phyloP scores from a whole-genome alignment of 2,797 vertebrate genomes.

The Molossus alvarezi region DNA sequence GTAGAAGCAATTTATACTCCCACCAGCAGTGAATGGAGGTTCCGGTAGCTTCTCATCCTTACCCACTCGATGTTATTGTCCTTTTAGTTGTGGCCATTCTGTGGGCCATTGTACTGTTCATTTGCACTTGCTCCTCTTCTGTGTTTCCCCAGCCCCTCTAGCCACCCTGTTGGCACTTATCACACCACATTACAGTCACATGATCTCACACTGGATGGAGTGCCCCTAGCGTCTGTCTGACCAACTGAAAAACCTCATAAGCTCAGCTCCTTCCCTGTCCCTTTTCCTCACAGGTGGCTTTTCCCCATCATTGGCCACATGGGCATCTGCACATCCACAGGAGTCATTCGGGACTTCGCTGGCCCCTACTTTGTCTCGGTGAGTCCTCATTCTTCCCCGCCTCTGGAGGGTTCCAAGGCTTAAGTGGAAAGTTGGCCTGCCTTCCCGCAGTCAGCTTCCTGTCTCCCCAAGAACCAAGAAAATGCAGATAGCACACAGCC shows the following conservation, averaged over 20 bases:
- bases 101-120: fast-evolving
- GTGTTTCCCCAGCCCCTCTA: background rate
- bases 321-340: conserved; percentile 97
- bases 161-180: background rate
- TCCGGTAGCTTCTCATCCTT: fast-evolving
- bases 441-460: background rate
- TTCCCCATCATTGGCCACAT: conserved; percentile 98
- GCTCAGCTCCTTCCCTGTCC: background rate
- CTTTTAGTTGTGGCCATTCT: background rate
- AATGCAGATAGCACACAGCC: background rate
- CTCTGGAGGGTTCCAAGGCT: background rate
- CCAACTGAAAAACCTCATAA: background rate
- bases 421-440: background rate
- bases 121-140: background rate
- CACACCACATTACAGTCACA: background rate
- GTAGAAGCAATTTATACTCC: background rate
- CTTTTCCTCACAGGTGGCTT: conserved; percentile 93
- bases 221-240: background rate
- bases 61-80: fast-evolving
- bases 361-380: conserved; percentile 99
- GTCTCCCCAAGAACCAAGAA: background rate
- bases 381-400: conserved; percentile 85
- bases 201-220: background rate
- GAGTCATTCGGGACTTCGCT: conserved; percentile 97
- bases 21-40: background rate